phyloP scores from a whole-genome alignment of 1,140 invertebrate species.

The Phymorhynchus buccinoides region DNA sequence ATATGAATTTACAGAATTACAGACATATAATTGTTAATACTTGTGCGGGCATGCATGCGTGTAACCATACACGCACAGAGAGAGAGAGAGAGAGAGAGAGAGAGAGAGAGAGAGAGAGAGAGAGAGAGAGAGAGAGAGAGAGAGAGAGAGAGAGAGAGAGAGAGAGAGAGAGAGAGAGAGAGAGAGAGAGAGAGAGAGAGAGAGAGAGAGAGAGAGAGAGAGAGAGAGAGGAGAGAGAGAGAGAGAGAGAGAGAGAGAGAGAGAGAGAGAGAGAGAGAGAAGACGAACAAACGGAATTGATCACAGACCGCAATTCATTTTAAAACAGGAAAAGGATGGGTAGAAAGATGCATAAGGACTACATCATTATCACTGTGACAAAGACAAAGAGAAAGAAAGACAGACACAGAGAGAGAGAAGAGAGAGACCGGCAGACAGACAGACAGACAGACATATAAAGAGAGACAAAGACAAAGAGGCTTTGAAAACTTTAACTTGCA shows the following conservation, averaged over 20 bases:
- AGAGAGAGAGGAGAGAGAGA: not conserved
- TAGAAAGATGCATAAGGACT: no score
- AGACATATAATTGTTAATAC: no score
- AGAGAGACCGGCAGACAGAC: not conserved
- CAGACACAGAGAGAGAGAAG: not conserved
- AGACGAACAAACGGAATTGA: not conserved
- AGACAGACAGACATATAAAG: not conserved
- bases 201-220: not conserved
- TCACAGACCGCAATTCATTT: no score
- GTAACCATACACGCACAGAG: not conserved
- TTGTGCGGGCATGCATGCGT: no score
- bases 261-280: not conserved
- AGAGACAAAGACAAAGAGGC: not conserved
- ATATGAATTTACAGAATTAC: no score
- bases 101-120: not conserved
- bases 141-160: not conserved
- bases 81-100: not conserved
- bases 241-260: not conserved
- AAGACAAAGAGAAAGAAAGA: not conserved
- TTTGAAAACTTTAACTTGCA: no score
- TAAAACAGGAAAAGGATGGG: not conserved
- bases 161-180: no score
- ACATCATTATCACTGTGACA: no score
- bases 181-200: not conserved
- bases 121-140: not conserved